Evolutionary conservation across 2,888 invertebrate genomes (phyloP).

Genomic region (Sussaba pulchella): DNA sequence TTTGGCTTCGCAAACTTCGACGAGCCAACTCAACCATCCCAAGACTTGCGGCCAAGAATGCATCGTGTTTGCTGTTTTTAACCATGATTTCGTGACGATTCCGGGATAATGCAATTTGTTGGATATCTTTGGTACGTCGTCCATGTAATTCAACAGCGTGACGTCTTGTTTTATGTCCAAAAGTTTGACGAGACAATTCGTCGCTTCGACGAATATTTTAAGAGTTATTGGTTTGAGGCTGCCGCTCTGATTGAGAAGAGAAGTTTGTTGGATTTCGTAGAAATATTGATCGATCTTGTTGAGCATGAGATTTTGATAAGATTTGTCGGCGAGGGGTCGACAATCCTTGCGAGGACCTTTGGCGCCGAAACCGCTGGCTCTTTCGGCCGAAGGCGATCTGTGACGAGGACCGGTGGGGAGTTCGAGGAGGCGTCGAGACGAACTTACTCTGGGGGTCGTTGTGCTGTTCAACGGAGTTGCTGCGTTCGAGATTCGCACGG

Average conservation of each 20-base stretch:
- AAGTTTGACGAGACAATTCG: constrained; percentile 74
- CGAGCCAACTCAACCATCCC: constrained; percentile 86
- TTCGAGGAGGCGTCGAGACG: constrained; percentile 20
- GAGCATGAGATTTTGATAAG: constrained; percentile 77
- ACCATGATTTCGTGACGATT: constrained; percentile 86
- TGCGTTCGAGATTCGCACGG: constrained; percentile 12
- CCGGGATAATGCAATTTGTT: constrained; percentile 86
- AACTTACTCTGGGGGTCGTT: constrained; percentile 39
- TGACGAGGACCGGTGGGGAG: constrained; percentile 66
- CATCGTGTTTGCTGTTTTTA: constrained; percentile 86
- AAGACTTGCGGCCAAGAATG: constrained; percentile 87
- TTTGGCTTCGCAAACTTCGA: constrained; percentile 84
- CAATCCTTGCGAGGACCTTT: constrained; percentile 78
- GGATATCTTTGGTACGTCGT: constrained; percentile 85
- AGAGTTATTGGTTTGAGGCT: constrained; percentile 79
- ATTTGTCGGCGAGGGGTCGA: constrained; percentile 78
- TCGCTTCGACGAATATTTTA: constrained; percentile 79
- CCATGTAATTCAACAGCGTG: constrained; percentile 77
- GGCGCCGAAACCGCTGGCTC: constrained; percentile 71
- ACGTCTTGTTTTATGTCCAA: constrained; percentile 75
- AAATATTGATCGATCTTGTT: constrained; percentile 79
- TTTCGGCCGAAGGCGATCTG: constrained; percentile 78
- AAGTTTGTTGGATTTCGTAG: constrained; percentile 66
- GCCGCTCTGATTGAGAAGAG: constrained; percentile 76
- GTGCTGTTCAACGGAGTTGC: constrained; percentile 70